These are phyloP conservation scores for Adelphocoris suturalis DNA, from an alignment of 2,888 invertebrate species.

Conservation along the genomic window DNA sequence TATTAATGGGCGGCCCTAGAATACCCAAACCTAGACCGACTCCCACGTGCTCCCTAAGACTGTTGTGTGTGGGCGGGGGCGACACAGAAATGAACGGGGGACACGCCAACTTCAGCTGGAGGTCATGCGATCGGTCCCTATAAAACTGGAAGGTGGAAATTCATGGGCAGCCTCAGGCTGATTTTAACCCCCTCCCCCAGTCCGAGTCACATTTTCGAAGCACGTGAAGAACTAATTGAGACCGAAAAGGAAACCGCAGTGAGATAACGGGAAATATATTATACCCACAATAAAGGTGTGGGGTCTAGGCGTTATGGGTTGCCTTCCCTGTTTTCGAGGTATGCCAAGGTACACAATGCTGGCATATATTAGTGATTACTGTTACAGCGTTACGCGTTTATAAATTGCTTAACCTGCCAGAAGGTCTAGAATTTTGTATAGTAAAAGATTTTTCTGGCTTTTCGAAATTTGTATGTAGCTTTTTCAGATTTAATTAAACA, in stretches of 20 bases:
- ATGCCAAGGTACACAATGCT: neutral
- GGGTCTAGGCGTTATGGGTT: neutral
- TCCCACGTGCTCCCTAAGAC: no score
- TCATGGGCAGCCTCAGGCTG: slow-evolving; percentile 43
- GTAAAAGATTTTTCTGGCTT: no score
- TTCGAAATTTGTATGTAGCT: no score
- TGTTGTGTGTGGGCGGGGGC: neutral
- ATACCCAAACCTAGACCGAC: neutral
- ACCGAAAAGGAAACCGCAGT: slow-evolving; percentile 51
- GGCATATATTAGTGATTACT: neutral
- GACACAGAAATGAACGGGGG: slow-evolving; percentile 46
- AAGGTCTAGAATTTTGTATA: no score
- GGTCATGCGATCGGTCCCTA: slow-evolving; percentile 49
- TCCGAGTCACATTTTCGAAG: neutral
- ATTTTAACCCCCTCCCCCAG: slow-evolving; percentile 36
- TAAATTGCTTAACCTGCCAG: no score
- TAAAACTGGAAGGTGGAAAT: slow-evolving; percentile 49
- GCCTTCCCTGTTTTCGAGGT: neutral
- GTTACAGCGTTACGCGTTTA: neutral
- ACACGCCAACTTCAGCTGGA: slow-evolving; percentile 45
- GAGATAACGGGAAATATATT: slow-evolving; percentile 48
- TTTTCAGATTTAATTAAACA: no score
- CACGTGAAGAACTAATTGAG: slow-evolving; percentile 61
- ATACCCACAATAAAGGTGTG: neutral
- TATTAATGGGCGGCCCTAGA: neutral